These are phyloP conservation scores for Centropristis striata DNA, from an alignment of 2,113 vertebrate genomes.

Conservation along the genomic window DNA sequence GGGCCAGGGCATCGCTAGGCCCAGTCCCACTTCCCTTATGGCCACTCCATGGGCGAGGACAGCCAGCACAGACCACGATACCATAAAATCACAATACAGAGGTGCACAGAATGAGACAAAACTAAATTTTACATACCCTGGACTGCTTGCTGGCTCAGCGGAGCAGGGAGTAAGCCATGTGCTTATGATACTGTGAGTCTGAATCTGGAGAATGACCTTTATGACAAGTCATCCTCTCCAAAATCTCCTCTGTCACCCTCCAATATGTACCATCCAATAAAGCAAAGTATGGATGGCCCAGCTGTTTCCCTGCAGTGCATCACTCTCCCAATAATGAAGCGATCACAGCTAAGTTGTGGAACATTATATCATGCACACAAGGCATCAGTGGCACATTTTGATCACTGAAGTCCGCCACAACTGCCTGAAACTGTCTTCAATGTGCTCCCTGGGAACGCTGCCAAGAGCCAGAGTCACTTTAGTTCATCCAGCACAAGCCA, in stretches of 20 bases:
- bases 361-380: slow-evolving; percentile 49
- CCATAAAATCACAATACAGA: slow-evolving; percentile 58
- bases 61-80: slow-evolving; percentile 56
- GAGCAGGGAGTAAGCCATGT: slow-evolving; percentile 38
- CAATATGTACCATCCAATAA: slow-evolving; percentile 34
- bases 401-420: slow-evolving; percentile 48
- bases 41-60: slow-evolving; percentile 71
- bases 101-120: slow-evolving; percentile 47
- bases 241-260: slow-evolving; percentile 22
- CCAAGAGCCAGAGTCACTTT: slow-evolving; percentile 72
- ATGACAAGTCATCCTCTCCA: slow-evolving; percentile 51
- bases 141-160: slow-evolving; percentile 65
- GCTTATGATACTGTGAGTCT: slow-evolving; percentile 40
- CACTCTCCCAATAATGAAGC: slow-evolving; percentile 27
- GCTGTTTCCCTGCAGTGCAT: slow-evolving; percentile 27
- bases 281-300: slow-evolving; percentile 1
- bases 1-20: slow-evolving; percentile 60
- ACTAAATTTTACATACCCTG: slow-evolving; percentile 38
- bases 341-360: slow-evolving; percentile 46
- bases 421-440: slow-evolving; percentile 64
- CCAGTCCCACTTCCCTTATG: slow-evolving; percentile 62
- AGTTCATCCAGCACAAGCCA: slow-evolving; percentile 68
- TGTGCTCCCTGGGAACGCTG: slow-evolving; percentile 63
- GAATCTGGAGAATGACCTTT: slow-evolving; percentile 69
- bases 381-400: slow-evolving; percentile 53